Evolutionary conservation across 2,888 invertebrate genomes (phyloP), one percentile per base, ranked within the genome.

Genomic region (Plebejus anna): DNA sequence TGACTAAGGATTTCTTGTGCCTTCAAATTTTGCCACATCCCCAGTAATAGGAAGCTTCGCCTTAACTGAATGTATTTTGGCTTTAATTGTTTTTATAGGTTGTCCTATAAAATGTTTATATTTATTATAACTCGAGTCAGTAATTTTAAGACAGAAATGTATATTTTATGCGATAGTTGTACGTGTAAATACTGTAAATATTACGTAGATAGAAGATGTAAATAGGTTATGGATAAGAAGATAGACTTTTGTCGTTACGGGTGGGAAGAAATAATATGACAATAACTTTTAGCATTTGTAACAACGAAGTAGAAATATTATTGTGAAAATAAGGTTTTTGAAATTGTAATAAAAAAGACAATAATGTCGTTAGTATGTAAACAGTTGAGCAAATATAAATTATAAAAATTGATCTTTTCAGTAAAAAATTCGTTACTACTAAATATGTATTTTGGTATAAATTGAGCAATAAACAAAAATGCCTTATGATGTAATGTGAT

Each of bases 91-190:
- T 36, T 66, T 66, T 66, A 36, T 66, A 36, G 66, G 66, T 32
- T 66, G 1, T 4, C 66, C 66, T 66, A 66, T 66, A 66, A 66
- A 66, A 61, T 66, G 32, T 66, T 85, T 88, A 86, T 88, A 88
- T 88, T 88, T 89, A 89, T 89, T 83, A 82, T 85, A 84, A 92
- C 90, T 83, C 90, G 86, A 93, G 93, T 93, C 93, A 93, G 85
- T 93, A 92, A 87, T 88, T 87, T 84, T 92, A 91, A 92, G 91
- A 81, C 83, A 84, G 82, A 84, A 83, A 77, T 84, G 83, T 85
- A 84, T 84, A 83, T 84, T 84, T 81, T 83, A 82, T 82, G 80
- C 81, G 80, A 81, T 79, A 79, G 78, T 78, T 73, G 32, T 66
- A 5, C 75, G 51, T 81, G 79, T 80, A 81, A 80, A 81, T 80